Percentiles rank a stretch among this genome's conserved stretches.
Evolutionary conservation across 2,113 vertebrate genomes (phyloP).

Genomic region (Trichomycterus rosablanca): DNA sequence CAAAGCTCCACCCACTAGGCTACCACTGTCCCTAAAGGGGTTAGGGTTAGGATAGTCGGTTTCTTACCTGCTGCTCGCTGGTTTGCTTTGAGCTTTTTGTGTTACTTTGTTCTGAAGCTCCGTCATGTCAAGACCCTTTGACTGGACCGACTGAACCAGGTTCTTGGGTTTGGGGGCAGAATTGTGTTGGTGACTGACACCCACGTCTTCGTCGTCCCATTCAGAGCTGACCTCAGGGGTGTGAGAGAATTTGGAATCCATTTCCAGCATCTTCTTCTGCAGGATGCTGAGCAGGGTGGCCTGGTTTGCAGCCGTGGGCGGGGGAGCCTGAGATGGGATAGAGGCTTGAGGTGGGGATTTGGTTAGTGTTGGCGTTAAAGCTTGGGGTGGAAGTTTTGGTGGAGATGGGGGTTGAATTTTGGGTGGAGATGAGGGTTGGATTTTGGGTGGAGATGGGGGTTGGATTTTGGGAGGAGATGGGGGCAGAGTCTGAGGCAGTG

Average conservation of each 20-base stretch:
- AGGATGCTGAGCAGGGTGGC: slow-evolving; percentile 68
- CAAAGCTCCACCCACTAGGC: too few species aligned
- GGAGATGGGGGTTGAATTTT: slow-evolving; percentile 25
- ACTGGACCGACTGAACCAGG: slow-evolving; percentile 26
- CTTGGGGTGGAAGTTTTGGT: slow-evolving; percentile 24
- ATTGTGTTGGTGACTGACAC: slow-evolving; percentile 25
- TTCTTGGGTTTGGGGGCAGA: slow-evolving; percentile 33
- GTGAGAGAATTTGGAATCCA: slow-evolving; percentile 62
- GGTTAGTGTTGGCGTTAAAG: slow-evolving; percentile 6
- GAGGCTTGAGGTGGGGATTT: slow-evolving; percentile 34
- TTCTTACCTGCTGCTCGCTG: slow-evolving; percentile 58
- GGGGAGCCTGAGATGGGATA: slow-evolving; percentile 18
- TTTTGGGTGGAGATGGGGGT: slow-evolving; percentile 26
- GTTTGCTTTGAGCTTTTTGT: slow-evolving; percentile 52
- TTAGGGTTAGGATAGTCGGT: too few species aligned
- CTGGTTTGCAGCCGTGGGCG: slow-evolving; percentile 51
- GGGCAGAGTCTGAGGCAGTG: slow-evolving; percentile 24
- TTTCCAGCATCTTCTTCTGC: slow-evolving; percentile 74
- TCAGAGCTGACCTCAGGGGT: slow-evolving; percentile 54
- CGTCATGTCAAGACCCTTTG: slow-evolving; percentile 52
- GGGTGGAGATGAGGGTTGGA: slow-evolving; percentile 26
- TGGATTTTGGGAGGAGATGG: slow-evolving; percentile 50
- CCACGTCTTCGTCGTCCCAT: slow-evolving; percentile 62
- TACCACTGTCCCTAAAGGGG: too few species aligned
- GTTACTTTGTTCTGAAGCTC: slow-evolving; percentile 57